Base-by-base conservation (phyloP, 2,888 invertebrate species). In the Malachius bipustulatus region DNA sequence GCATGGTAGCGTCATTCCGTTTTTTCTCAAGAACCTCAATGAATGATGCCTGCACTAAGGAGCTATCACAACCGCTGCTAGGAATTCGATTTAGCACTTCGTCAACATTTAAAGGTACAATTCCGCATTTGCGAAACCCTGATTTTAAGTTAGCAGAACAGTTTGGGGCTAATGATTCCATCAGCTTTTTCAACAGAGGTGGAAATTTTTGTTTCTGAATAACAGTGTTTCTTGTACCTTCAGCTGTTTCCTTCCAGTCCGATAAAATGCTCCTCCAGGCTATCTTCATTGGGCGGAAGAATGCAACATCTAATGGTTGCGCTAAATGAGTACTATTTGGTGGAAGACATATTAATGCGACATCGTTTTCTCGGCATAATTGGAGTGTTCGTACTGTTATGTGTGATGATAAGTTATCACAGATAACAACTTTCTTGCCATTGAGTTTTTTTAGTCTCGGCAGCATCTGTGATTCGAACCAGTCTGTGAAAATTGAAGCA, bases 401-500 rank as follows among this genome's bases (percentile, higher is more conserved):
- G 11, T 31, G 11, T 24, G n/a, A n/a, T n/a, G n/a, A n/a, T n/a
- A n/a, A n/a, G n/a, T n/a, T n/a, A n/a, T n/a, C n/a, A n/a, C n/a
- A n/a, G n/a, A n/a, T n/a, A n/a, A n/a, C n/a, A n/a, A n/a, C n/a
- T n/a, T 31, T 12, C 14, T 31, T 12, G 4, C 31, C 31, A 4
- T 31, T 10, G 12, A 31, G 13, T 13, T 31, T 31, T 31, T 31
- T 8, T 10, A 4, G 4, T 31, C 28, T n/a, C n/a, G n/a, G n/a
- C n/a, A n/a, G n/a, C 24, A 35, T 39, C 30, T 39, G 41, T 35
- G 35, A 39, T 41, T 47, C 41, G 16, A 39, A 32, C 38, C 34
- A 42, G n/a, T n/a, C n/a, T n/a, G n/a, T n/a, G n/a, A 47, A 47
- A 16, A 35, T 42, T 3, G 14, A 11, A 10, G 37, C 45, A 42